Conservation (phyloP, 2,797 vertebrate species). For the Tympanoctomys barrerae region DNA sequence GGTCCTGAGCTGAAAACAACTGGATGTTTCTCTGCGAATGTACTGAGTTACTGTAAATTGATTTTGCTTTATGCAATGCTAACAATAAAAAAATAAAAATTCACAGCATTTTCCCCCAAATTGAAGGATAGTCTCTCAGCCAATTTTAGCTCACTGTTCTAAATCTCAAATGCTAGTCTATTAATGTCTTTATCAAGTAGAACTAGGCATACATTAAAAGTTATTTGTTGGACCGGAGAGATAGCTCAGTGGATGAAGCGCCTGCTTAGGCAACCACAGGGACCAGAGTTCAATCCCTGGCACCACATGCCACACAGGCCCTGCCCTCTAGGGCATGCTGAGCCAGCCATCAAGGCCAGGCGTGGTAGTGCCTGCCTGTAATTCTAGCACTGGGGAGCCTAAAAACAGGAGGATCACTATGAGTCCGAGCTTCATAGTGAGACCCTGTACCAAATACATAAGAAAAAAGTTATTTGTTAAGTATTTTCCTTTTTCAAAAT, state of each 20-base stretch:
- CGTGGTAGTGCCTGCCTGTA: no score
- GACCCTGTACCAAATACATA: no score
- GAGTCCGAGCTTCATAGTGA: no score
- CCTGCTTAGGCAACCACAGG: no score
- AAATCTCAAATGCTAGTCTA: slow-evolving; percentile 68
- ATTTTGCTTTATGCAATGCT: slow-evolving; percentile 67
- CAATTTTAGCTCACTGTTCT: slow-evolving; percentile 79
- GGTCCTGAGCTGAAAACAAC: slow-evolving; percentile 59
- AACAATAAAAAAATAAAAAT: slow-evolving; percentile 70
- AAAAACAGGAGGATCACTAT: no score
- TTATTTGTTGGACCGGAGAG: slow-evolving; percentile 10
- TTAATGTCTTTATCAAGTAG: slow-evolving; percentile 55
- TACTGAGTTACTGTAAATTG: slow-evolving; percentile 76
- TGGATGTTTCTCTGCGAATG: slow-evolving; percentile 71
- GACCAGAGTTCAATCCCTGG: no score
- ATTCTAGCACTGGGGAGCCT: no score
- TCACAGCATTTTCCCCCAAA: slow-evolving; percentile 56
- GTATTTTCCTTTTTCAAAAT: slow-evolving; percentile 36
- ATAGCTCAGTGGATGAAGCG: no score
- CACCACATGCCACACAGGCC: no score
- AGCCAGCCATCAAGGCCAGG: no score
- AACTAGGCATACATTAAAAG: slow-evolving; percentile 30
- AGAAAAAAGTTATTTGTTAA: slow-evolving; percentile 65
- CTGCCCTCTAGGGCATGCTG: no score
- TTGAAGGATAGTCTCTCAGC: slow-evolving; percentile 36